These are phyloP conservation scores for Marisa cornuarietis DNA, from an alignment of 1,140 invertebrate species.

Conservation along the genomic window DNA sequence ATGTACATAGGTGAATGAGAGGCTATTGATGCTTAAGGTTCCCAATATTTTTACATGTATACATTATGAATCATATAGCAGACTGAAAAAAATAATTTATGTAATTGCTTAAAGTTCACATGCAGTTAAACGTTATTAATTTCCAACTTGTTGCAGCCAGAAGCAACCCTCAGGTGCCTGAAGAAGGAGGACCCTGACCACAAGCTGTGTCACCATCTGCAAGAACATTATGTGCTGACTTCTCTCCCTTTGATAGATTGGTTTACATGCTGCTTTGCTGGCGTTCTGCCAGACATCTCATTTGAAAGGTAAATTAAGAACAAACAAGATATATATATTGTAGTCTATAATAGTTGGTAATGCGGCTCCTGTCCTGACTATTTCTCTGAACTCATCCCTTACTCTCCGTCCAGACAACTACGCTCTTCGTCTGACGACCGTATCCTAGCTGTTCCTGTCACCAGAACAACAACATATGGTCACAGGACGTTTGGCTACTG, in stretches of 20 bases:
- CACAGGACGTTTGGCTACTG: too few relatives aligned
- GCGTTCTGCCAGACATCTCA: conserved; percentile 78
- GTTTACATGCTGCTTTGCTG: conserved; percentile 84
- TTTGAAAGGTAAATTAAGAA: conserved; percentile 74
- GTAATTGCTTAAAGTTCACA: neutral
- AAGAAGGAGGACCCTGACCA: conserved; percentile 54
- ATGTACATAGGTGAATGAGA: neutral
- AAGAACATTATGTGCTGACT: conserved; percentile 43
- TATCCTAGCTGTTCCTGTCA: too few relatives aligned
- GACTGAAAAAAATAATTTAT: neutral
- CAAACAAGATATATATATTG: too few relatives aligned
- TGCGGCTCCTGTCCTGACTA: too few relatives aligned
- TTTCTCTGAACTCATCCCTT: too few relatives aligned
- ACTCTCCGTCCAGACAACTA: too few relatives aligned
- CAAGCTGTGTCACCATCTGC: conserved; percentile 49
- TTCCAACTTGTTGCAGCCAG: conserved; percentile 38
- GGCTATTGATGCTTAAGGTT: neutral
- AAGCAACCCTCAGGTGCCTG: conserved; percentile 46
- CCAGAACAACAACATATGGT: too few relatives aligned
- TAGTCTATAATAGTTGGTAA: too few relatives aligned
- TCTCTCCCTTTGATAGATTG: conserved; percentile 68
- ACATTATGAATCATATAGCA: neutral
- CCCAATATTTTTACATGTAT: neutral
- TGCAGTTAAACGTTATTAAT: neutral
- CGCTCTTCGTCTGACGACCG: too few relatives aligned